Base-by-base conservation (phyloP, 2,888 invertebrate genomes). In the Apotomis betuletana region DNA sequence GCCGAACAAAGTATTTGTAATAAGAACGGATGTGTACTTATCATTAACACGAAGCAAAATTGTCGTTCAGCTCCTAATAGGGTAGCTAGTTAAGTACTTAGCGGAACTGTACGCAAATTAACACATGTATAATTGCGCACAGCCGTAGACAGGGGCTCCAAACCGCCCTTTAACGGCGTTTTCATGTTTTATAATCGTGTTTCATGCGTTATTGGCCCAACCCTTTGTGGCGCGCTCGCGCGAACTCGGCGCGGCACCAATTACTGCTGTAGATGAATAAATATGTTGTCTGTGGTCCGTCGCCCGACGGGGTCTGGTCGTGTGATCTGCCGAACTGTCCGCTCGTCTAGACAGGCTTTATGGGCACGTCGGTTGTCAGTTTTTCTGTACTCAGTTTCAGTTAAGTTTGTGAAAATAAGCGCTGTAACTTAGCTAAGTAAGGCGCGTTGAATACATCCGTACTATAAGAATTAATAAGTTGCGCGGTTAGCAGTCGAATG, bases 171-270 rank as follows among this genome's bases (percentile, higher is more conserved):
- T 72, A 68, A 55, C 71, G 58, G 72, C 72, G 72, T 72, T 72
- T 72, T 72, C 72, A 72, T 72, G 71, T 71, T 72, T 72, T 72
- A 68, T 72, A 72, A 72, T 72, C 72, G 67, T 44, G 72, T 72
- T 72, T 58, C 72, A 72, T 72, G 72, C 72, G 72, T 72, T 72
- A 72, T 72, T 72, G 72, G 72, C 67, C 54, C 54, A 69, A 57
- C 63, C 67, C 68, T 72, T 72, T 72, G 72, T 72, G 64, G 72
- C 36, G 57, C 63, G 68, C 62, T 71, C 62, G 71, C 63, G 69
- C 57, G 68, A 41, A 41, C 46, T n/a, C 55, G 59, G 59, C 51
- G 65, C 62, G 62, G 49, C 55, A 67, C 54, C 65, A 69, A 61
- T 69, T 69, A 61, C 68, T 46, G 68, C 27, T 57, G 57, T 69